Evolutionary conservation across 2,113 vertebrate genomes (phyloP).

Genomic region (Bujurquina vittata): DNA sequence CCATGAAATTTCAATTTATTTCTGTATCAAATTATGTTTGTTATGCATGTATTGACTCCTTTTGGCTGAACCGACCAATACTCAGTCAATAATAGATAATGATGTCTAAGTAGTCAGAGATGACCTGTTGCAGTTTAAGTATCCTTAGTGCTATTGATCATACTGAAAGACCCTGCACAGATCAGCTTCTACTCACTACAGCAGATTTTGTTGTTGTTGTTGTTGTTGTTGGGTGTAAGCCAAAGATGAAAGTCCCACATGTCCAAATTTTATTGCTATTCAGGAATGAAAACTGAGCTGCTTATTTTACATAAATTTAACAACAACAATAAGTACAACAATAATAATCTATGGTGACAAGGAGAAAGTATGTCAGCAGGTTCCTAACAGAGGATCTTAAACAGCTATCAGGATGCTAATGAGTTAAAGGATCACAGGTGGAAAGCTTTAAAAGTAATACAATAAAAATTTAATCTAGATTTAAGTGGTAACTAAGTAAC

Average conservation of each 20-base stretch:
- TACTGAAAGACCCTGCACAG: slow-evolving; percentile 24
- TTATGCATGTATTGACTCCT: slow-evolving; percentile 33
- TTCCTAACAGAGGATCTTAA: neutral
- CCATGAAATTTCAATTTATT: slow-evolving; percentile 18
- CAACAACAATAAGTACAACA: neutral
- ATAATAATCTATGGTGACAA: neutral
- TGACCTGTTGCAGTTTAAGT: slow-evolving; percentile 42
- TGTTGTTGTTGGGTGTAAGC: slow-evolving; percentile 6
- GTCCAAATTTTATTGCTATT: neutral
- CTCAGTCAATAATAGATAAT: slow-evolving; percentile 66
- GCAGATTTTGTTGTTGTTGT: neutral
- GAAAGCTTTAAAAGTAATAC: neutral
- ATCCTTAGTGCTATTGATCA: slow-evolving; percentile 57
- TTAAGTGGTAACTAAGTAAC: neutral
- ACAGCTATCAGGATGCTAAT: neutral
- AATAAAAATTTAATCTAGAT: neutral
- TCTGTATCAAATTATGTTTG: slow-evolving; percentile 51
- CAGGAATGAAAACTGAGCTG: neutral
- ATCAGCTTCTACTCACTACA: slow-evolving; percentile 15
- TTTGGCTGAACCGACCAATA: slow-evolving; percentile 50
- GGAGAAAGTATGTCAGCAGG: neutral
- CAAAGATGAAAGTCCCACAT: neutral
- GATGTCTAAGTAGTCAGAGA: slow-evolving; percentile 59
- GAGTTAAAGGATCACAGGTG: neutral
- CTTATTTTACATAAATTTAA: neutral